These are phyloP conservation scores for Podocnemis expansa DNA, from an alignment of 2,113 vertebrate genomes.

Conservation along the genomic window DNA sequence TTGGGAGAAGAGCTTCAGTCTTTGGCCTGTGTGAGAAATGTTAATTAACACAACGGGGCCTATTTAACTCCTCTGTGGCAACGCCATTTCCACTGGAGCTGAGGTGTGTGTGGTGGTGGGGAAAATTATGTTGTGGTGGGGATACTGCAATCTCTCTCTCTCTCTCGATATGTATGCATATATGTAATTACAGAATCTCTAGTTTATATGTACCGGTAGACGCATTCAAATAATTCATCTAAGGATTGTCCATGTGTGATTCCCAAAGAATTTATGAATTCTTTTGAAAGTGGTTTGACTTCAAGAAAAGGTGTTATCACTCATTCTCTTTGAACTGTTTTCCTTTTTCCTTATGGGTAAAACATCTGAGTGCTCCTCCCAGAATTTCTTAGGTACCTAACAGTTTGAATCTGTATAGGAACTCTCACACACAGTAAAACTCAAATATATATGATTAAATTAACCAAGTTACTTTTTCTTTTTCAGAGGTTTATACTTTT, in stretches of 20 bases:
- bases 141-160: neutral
- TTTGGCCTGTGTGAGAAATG: neutral
- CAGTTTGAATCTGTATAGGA: neutral
- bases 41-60: neutral
- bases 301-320: neutral
- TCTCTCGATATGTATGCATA: neutral
- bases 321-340: constrained; percentile 1
- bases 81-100: neutral
- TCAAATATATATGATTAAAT: neutral
- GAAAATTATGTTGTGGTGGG: neutral
- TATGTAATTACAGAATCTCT: neutral
- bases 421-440: neutral
- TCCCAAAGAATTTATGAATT: neutral
- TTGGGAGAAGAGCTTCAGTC: neutral
- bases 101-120: neutral
- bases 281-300: neutral
- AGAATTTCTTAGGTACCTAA: neutral
- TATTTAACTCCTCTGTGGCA: neutral
- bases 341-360: neutral
- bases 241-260: too few relatives aligned
- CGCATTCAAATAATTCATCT: too few relatives aligned
- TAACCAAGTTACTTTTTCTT: neutral
- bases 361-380: neutral
- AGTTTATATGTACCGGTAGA: neutral
- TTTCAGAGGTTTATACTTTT: neutral